phyloP scores from a whole-genome alignment of 2,113 vertebrate species.

The Cebidichthys violaceus region DNA sequence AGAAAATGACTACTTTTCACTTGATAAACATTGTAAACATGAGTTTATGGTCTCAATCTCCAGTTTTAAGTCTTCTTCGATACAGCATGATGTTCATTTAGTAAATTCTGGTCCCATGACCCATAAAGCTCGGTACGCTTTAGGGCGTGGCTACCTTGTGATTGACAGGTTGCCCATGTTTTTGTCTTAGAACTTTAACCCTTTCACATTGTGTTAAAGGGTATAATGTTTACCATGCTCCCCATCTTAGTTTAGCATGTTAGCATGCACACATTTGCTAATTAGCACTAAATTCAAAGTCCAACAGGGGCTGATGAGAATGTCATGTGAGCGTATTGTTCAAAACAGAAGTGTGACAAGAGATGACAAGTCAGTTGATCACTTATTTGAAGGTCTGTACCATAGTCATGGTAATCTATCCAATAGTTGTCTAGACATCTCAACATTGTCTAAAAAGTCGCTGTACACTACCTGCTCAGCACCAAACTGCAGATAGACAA shows the following conservation, averaged over 20 bases:
- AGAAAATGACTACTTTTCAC: no score
- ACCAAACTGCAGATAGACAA: no score
- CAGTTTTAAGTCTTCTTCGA: no score
- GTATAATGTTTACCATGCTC: background rate
- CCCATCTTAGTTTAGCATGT: background rate
- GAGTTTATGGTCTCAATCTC: no score
- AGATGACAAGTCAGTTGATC: background rate
- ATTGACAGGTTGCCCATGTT: no score
- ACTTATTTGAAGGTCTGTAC: background rate
- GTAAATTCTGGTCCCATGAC: no score
- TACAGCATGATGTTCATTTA: no score
- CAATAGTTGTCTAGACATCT: background rate
- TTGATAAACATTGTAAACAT: no score
- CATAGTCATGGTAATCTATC: background rate
- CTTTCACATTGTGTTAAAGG: background rate
- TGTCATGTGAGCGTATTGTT: background rate
- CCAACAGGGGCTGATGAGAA: background rate
- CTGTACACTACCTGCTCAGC: no score
- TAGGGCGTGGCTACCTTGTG: no score
- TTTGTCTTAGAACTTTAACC: no score
- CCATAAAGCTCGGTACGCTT: no score
- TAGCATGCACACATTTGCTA: background rate
- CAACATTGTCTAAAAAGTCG: background rate
- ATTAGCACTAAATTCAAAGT: background rate
- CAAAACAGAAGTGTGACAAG: background rate